Percentiles rank a stretch among this genome's conserved stretches.
Evolutionary conservation across 2,113 vertebrate genomes (phyloP).

Genomic region (Protomyctophum bolini): DNA sequence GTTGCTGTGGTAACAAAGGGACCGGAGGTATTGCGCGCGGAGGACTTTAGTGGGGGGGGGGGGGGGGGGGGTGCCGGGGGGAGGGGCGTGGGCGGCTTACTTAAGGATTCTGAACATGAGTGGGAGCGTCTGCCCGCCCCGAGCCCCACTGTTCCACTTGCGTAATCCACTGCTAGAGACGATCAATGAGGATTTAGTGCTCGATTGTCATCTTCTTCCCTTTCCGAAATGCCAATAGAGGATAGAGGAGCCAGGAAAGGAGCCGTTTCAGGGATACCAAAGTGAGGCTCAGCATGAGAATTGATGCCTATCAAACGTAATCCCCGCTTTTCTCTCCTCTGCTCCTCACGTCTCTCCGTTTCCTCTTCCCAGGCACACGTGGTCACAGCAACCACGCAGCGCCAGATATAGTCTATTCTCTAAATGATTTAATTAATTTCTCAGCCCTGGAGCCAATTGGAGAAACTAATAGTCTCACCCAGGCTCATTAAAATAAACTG

Average conservation of each 20-base stretch:
- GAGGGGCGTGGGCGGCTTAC: constrained; percentile 66
- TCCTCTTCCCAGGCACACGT: background rate
- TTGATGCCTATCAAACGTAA: constrained; percentile 31
- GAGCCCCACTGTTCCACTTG: constrained; percentile 65
- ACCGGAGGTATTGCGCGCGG: constrained; percentile 70
- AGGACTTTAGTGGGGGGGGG: constrained; percentile 49
- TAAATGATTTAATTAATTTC: constrained; percentile 4
- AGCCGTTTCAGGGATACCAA: constrained; percentile 52
- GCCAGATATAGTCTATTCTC: constrained; percentile 1
- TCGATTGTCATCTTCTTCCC: constrained; percentile 71
- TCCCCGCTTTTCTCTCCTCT: constrained; percentile 13
- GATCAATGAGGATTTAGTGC: constrained; percentile 75
- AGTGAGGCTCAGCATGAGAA: constrained; percentile 48
- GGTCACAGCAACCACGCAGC: background rate
- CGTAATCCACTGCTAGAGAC: constrained; percentile 73
- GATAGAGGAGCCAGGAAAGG: constrained; percentile 41
- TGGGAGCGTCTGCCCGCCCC: constrained; percentile 73
- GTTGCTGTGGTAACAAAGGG: constrained; percentile 84
- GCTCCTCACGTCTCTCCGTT: background rate
- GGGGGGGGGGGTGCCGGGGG: constrained; percentile 28
- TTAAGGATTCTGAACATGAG: constrained; percentile 79
- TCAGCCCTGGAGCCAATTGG: background rate
- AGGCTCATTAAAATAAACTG: too few species aligned
- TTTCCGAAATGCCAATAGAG: constrained; percentile 61
- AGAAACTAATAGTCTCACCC: too few species aligned